Evolutionary conservation across 2,113 vertebrate species (phyloP).

Genomic region (Felis chaus): DNA sequence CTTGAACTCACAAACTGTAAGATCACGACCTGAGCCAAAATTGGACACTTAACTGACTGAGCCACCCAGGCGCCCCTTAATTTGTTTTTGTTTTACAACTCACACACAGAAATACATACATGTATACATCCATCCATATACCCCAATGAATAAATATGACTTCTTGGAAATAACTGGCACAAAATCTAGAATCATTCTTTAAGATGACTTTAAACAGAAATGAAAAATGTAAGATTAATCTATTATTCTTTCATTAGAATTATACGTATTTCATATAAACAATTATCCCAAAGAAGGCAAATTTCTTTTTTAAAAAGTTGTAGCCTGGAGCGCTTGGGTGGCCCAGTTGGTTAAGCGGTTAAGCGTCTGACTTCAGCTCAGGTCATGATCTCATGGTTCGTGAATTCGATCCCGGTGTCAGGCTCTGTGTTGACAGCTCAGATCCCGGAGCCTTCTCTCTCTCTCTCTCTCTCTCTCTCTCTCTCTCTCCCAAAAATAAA

Average conservation of each 20-base stretch:
- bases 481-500: no score
- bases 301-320: not conserved
- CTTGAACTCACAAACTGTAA: no score
- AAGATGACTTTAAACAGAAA: not conserved
- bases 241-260: slow-evolving; percentile 10
- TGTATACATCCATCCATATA: not conserved
- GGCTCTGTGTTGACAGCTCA: no score
- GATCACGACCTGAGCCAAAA: no score
- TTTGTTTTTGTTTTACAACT: not conserved
- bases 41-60: no score
- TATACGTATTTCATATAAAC: not conserved
- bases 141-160: not conserved
- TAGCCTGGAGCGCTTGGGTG: not conserved
- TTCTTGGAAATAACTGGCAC: not conserved
- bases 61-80: not conserved
- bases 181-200: not conserved
- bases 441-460: no score
- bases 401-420: accelerated
- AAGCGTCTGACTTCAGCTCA: no score
- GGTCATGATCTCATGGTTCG: no score
- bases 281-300: not conserved
- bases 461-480: no score
- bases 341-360: no score
- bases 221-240: not conserved
- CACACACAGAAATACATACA: not conserved